These are phyloP conservation scores for Choristoneura fumiferana DNA, from an alignment of 1,140 invertebrate genomes.

Conservation along the genomic window DNA sequence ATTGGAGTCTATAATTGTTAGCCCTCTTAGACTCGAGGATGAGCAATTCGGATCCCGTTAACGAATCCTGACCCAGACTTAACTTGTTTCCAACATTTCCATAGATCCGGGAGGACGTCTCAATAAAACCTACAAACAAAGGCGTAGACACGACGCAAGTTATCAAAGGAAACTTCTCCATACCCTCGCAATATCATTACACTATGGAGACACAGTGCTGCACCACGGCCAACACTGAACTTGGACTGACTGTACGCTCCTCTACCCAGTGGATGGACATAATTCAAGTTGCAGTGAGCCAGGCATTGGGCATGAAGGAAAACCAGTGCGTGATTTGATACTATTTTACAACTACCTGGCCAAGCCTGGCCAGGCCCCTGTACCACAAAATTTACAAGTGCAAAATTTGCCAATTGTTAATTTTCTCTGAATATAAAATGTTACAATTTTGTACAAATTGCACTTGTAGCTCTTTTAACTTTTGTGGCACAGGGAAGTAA, in stretches of 20 bases:
- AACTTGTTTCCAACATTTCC: background rate
- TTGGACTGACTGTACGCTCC: conserved; percentile 80
- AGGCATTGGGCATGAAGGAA: conserved; percentile 70
- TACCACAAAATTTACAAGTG: no score
- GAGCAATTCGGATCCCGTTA: no score
- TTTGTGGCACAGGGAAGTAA: no score
- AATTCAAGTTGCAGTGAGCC: conserved; percentile 80
- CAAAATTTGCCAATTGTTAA: no score
- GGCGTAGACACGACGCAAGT: conserved; percentile 67
- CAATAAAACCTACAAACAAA: conserved; percentile 36
- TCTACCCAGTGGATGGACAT: conserved; percentile 85
- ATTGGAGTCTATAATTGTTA: no score
- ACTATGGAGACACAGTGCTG: conserved; percentile 85
- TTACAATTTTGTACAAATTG: no score
- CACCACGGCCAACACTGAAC: conserved; percentile 79
- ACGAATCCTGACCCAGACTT: no score
- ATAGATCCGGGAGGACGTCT: conserved; percentile 47
- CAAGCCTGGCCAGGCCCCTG: no score
- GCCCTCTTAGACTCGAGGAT: no score
- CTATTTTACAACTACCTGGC: background rate
- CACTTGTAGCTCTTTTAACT: no score
- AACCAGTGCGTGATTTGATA: conserved; percentile 50
- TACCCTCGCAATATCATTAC: conserved; percentile 81
- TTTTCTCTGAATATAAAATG: no score
- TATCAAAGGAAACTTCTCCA: conserved; percentile 75